A percentile compares a stretch with the other conserved stretches of the same genome.
phyloP scores from a whole-genome alignment of 1,140 invertebrate genomes.

The Neodiprion virginianus region DNA sequence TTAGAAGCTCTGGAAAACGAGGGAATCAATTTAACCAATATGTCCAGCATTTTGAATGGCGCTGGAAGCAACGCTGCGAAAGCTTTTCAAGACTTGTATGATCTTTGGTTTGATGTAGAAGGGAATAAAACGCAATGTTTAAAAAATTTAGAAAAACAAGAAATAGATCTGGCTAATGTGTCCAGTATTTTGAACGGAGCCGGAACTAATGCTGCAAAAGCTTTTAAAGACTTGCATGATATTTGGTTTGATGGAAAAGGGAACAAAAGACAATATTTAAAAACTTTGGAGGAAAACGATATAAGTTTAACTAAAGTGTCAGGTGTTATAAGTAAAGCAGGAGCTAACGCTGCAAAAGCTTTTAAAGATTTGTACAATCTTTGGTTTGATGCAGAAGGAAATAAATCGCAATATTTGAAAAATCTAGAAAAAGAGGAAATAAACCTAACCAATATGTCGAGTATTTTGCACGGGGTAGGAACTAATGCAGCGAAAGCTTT shows the following conservation, averaged over 20 bases:
- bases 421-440: constrained; percentile 30
- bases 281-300: constrained; percentile 30
- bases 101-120: constrained; percentile 35
- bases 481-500: constrained; percentile 29
- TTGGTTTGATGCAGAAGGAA: constrained; percentile 31
- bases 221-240: constrained; percentile 33
- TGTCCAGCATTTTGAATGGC: constrained; percentile 29
- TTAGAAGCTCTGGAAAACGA: constrained; percentile 30
- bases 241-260: constrained; percentile 36
- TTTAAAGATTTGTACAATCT: constrained; percentile 33
- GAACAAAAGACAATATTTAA: constrained; percentile 38
- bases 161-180: constrained; percentile 32
- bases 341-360: constrained; percentile 32
- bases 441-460: constrained; percentile 28
- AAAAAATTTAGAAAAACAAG: constrained; percentile 31
- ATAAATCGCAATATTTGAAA: constrained; percentile 31
- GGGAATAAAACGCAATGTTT: constrained; percentile 38
- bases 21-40: constrained; percentile 29
- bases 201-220: constrained; percentile 28
- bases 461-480: constrained; percentile 32
- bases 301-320: constrained; percentile 34
- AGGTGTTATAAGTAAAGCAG: constrained; percentile 34
- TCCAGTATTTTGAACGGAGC: constrained; percentile 38
- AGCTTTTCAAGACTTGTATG: constrained; percentile 32
- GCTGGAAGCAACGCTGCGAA: constrained; percentile 31